Conservation (phyloP, 2,113 vertebrate genomes). For the Anthoscopus minutus region DNA sequence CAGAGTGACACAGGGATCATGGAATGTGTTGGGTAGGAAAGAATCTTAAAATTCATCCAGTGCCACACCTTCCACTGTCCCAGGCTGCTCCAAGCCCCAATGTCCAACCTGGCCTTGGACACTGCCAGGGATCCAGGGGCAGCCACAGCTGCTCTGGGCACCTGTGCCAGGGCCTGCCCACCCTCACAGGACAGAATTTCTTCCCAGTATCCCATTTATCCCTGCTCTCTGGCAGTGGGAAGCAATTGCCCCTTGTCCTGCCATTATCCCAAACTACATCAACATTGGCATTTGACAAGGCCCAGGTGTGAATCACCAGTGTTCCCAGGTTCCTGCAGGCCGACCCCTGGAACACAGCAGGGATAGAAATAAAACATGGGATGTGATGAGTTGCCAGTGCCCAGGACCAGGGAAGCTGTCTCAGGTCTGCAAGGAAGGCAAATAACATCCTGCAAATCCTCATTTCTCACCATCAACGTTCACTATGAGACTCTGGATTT, state of each 20-base stretch:
- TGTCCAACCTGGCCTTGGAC: neutral
- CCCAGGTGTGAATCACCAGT: neutral
- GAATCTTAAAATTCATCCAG: fast-evolving
- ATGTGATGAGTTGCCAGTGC: fast-evolving
- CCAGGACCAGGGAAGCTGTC: neutral
- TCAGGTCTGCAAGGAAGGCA: neutral
- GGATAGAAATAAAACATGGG: fast-evolving
- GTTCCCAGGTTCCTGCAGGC: neutral
- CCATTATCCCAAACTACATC: neutral
- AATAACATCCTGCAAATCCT: neutral
- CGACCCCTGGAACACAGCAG: neutral
- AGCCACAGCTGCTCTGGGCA: neutral
- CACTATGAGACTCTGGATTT: neutral
- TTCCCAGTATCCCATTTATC: neutral
- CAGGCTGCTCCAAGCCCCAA: neutral
- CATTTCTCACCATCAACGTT: neutral
- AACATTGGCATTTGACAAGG: neutral
- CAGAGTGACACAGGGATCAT: neutral
- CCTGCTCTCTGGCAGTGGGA: neutral
- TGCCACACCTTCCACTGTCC: fast-evolving
- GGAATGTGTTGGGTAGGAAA: neutral
- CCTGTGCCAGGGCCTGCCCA: neutral
- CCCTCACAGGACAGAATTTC: neutral
- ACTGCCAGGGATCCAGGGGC: neutral
- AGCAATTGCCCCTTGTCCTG: neutral